Evolutionary conservation across 2,797 vertebrate genomes (phyloP), one percentile per base, ranked within the genome.

Genomic region (Apogon hyalosoma): DNA sequence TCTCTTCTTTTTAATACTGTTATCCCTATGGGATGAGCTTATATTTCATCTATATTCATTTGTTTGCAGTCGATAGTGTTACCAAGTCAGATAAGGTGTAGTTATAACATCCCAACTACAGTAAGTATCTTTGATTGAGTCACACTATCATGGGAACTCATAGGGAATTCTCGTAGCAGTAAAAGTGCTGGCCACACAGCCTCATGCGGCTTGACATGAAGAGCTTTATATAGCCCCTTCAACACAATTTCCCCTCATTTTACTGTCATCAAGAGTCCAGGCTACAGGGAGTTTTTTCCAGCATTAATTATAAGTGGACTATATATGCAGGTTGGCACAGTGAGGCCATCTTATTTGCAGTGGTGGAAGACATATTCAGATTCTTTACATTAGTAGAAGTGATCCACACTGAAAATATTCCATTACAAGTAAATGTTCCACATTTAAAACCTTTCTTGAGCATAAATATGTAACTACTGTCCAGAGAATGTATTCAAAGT

Each of bases 151-250:
- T 50, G 61, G 58, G 60, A 75, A 52, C 61, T 72, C 69, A 82
- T 53, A 33, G 12, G 36, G 49, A 68, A 55, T 59, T 43, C 43
- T 74, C 69, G 63, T 19, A 70, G 47, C 2, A 6, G 46, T 58
- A 47, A 69, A 75, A 56, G 61, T 56, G 61, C 58, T 68, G 49
- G 62, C 46, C 51, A 47, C 16, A 48, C 71, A 83, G 64, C 67
- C 63, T 72, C 85, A 69, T 68, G 63, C 55, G 55, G 73, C 70
- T 73, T 87, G 79, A 84, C 71, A 77, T 72, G 55, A 83, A 19
- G 77, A 75, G 76, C 85, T 90, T 88, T 82, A 88, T 86, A 78
- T 87, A 89, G 85, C 75, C 40, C 55, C 82, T 83, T 90, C 79
- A 86, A 70, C 73, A 77, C 55, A 11, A 69, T 79, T 84, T 80